Evolutionary conservation across 2,888 invertebrate species (phyloP), one percentile per base, ranked within the genome.

Genomic region (Drosophila planitibia): DNA sequence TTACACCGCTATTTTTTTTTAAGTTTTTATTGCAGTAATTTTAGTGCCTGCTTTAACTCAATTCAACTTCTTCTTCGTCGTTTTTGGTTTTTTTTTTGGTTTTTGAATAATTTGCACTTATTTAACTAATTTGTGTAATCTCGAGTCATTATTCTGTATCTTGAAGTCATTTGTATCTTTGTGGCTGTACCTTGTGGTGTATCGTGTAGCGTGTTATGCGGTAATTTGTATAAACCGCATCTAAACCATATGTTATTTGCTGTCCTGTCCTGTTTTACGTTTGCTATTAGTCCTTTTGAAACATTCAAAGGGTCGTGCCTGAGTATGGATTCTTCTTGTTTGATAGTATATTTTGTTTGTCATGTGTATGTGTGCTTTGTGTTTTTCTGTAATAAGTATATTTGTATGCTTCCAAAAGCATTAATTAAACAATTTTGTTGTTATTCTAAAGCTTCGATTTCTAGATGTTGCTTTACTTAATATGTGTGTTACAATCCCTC

Each of bases 271-370:
- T 69, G 74, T 74, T 66, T 61, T 49, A 58, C 76, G 74, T 73
- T 76, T 72, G 63, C 82, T 74, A 68, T 75, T 75, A 70, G 90
- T 90, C 88, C 90, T 75, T 83, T 75, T 88, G 71, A 81, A 71
- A 62, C 76, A 69, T 82, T 87, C 87, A 70, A 74, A 76, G 72
- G 81, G 88, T 89, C 90, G 61, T 85, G 88, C 88, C 90, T 89
- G 82, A 80, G 88, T 89, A 51, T 64, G 55, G 55, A 22, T 72
- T 68, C 63, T 47, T 73, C 57, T 66, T 49, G 65, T 70, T 51
- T 67, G 19, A 52, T 69, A 30, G 22, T 62, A 47, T 47, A 16
- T 25, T 62, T 70, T 67, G 51, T 12, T 19, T 69, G 55, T 58
- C 52, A 32, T 54, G 41, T 68, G 51, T 72, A 51, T 65, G 53